Conservation (phyloP, 2,888 invertebrate genomes). For the Pseudoips prasinana region DNA sequence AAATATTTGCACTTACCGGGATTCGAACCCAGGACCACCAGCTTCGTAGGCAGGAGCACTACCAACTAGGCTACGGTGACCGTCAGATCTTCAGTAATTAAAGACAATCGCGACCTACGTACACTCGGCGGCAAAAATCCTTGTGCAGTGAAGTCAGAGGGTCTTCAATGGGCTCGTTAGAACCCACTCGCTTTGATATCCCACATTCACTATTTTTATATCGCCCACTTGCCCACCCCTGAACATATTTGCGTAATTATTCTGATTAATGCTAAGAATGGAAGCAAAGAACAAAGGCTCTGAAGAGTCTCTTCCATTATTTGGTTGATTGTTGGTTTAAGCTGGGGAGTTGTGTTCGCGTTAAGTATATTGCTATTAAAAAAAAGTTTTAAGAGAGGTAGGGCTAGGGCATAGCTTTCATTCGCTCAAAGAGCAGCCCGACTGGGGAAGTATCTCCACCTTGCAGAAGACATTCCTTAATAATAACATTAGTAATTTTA, state of each 20-base stretch:
- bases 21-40: no score
- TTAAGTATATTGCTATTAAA: no score
- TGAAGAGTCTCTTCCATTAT: not conserved
- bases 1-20: no score
- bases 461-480: no score
- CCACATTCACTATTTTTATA: constrained; percentile 25
- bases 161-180: constrained; percentile 26
- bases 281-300: constrained; percentile 10
- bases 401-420: no score
- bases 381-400: no score
- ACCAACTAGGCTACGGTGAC: no score
- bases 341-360: not conserved
- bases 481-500: no score
- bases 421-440: no score
- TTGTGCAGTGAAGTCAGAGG: constrained; percentile 15
- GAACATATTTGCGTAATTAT: constrained; percentile 35
- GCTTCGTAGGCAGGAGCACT: no score
- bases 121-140: constrained; percentile 10
- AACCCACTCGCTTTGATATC: constrained; percentile 31
- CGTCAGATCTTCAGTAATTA: no score
- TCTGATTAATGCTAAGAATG: constrained; percentile 32
- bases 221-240: constrained; percentile 11
- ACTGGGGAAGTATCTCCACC: no score
- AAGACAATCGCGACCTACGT: constrained; percentile 3
- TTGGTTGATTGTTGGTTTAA: not conserved